These are phyloP conservation scores for Atrichornis clamosus DNA, from an alignment of 2,113 vertebrate genomes.

Conservation along the genomic window DNA sequence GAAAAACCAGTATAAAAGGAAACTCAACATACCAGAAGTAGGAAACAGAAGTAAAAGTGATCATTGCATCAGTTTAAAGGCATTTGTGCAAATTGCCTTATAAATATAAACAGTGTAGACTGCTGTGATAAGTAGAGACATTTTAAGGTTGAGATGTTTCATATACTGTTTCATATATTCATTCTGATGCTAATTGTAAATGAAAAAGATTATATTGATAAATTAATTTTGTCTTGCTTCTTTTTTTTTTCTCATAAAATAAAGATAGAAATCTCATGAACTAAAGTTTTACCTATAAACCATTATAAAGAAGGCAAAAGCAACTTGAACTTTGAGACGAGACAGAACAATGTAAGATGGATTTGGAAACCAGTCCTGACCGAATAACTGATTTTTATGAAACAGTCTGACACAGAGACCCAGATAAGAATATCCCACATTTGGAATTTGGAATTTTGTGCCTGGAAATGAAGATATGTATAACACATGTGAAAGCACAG, in stretches of 20 bases:
- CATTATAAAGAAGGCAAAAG: not conserved
- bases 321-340: not conserved
- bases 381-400: not conserved
- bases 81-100: conserved; percentile 9
- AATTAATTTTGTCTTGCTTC: not conserved
- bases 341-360: not conserved
- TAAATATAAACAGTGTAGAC: not conserved
- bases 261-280: not conserved
- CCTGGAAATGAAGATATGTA: not conserved
- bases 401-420: not conserved
- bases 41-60: not conserved
- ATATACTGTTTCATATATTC: too few relatives aligned
- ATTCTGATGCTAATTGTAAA: conserved; percentile 11
- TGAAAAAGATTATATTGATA: not conserved
- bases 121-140: conserved; percentile 13
- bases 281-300: not conserved
- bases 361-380: not conserved
- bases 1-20: not conserved
- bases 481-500: not conserved
- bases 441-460: not conserved
- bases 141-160: conserved; percentile 21
- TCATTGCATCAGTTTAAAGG: conserved; percentile 7
- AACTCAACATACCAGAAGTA: not conserved
- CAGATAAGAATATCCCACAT: not conserved
- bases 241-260: not conserved